Evolutionary conservation across 2,113 vertebrate genomes (phyloP), one percentile per base, ranked within the genome.

Genomic region (Sinocyclocheilus maitianheensis): DNA sequence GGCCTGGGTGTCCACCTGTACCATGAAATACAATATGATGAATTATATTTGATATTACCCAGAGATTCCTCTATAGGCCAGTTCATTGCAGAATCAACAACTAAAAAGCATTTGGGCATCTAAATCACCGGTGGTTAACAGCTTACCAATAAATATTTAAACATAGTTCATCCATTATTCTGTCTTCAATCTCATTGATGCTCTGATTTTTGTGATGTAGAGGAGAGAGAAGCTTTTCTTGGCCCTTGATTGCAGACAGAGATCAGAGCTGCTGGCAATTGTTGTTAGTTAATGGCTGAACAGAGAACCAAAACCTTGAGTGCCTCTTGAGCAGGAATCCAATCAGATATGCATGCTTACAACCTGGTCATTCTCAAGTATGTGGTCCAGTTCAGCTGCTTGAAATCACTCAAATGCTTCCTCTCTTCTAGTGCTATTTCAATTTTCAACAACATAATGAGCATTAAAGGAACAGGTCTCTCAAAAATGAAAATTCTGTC

Each of bases 281-380:
- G 80, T 79, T 20, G 60, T 77, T 58, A 63, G 53, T 84, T 81
- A 43, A 37, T 55, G 11, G 24, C 80, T 51, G 71, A n/a, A 62
- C 77, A 14, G 10, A 13, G 79, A 24, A 8, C 20, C 10, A 67
- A 69, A 63, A 37, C 48, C 24, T 60, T 1, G 12, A 83, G 80
- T 74, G 48, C 18, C 16, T 60, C 75, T 83, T 75, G 84, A 77
- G 78, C 75, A 43, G 43, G n/a, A 58, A 79, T 79, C 84, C 77
- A 81, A 55, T 84, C 48, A 88, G 48, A 71, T 37, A 71, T 79
- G 67, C 58, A 55, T 75, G 43, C 67, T 58, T 43, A 6, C 51
- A 76, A 53, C 80, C 55, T 79, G 53, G 83, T 34, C 43, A 75
- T 18, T 67, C 65, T 69, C 81, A 84, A 84, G 78, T 24, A 77